Evolutionary conservation across 1,140 invertebrate genomes (phyloP), one percentile per base, ranked within the genome.

Genomic region (Drosophila biarmipes): DNA sequence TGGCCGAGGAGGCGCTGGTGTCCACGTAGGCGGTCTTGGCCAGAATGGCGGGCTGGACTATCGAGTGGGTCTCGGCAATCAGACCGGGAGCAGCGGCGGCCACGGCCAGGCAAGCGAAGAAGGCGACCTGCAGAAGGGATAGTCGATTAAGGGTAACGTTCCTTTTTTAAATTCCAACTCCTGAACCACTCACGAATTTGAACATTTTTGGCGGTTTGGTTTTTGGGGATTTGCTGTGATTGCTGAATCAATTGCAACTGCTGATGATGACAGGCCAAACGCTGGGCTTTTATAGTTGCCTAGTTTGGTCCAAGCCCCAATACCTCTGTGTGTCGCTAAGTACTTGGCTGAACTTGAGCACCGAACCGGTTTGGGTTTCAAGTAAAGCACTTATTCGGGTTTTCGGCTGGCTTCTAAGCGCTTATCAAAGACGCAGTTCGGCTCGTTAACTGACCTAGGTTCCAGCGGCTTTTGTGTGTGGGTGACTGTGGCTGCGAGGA

Each of bases 1-100:
- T 92, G 53, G 90, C 92, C 24, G 92, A 91, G 46, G 91, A 91
- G 64, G 80, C 90, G 34, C 81, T 82, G 53, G 61, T 75, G 45
- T 90, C 85, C 57, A 91, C 81, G 17, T 80, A 77, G 48, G 89
- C 78, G 43, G 87, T 90, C 63, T 90, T 90, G 40, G 81, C 37
- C 35, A 90, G 48, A 49, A 90, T 67, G 14, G 81, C 89, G 8
- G 90, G 90, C 64, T 91, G 90, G 5, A 90, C 79, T 42, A 79
- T 61, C 11, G 86, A 72, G 46, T 89, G 84, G 7, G 90, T 84
- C 73, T 90, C 55, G 29, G 85, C 76, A 11, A 91, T 51, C 24
- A 91, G 68, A 15, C 90, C 90, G 21, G 85, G 80, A 54, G 90
- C 90, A 48, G 90, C 79, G 6, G 90, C 58, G 14, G 90, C 90